Evolutionary conservation across 2,113 vertebrate genomes (phyloP).

Genomic region (Tyrannus savana): DNA sequence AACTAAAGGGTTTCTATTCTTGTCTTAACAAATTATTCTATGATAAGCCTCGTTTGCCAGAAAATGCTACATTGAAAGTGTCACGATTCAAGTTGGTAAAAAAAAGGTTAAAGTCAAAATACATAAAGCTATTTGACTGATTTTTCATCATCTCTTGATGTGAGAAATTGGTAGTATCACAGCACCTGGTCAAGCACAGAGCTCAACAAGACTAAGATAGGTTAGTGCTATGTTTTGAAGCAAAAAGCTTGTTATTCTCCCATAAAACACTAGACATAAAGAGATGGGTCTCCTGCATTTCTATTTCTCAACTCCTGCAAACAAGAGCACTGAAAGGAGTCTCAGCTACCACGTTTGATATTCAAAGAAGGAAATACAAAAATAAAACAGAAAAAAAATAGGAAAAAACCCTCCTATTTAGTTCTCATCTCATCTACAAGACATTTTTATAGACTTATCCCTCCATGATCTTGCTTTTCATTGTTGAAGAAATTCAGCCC

Average conservation of each 20-base stretch:
- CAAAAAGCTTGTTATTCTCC: neutral
- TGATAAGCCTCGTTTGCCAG: neutral
- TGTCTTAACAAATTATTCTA: neutral
- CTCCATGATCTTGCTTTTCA: neutral
- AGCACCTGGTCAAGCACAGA: neutral
- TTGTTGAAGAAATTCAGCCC: neutral
- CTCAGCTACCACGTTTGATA: neutral
- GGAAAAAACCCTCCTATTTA: neutral
- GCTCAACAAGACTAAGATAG: neutral
- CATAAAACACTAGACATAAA: neutral
- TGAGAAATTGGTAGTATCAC: neutral
- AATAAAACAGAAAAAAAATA: no score
- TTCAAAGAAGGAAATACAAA: neutral
- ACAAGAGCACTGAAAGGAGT: neutral
- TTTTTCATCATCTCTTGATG: neutral
- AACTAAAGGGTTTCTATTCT: neutral
- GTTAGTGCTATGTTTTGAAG: neutral
- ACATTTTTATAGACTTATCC: neutral
- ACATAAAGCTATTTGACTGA: neutral
- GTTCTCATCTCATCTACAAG: neutral
- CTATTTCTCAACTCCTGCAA: neutral
- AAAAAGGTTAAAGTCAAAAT: neutral
- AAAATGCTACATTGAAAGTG: neutral
- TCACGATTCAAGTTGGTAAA: neutral
- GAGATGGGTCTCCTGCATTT: neutral